Evolutionary conservation across 2,797 vertebrate species (phyloP).

Genomic region (Caiman crocodilus): DNA sequence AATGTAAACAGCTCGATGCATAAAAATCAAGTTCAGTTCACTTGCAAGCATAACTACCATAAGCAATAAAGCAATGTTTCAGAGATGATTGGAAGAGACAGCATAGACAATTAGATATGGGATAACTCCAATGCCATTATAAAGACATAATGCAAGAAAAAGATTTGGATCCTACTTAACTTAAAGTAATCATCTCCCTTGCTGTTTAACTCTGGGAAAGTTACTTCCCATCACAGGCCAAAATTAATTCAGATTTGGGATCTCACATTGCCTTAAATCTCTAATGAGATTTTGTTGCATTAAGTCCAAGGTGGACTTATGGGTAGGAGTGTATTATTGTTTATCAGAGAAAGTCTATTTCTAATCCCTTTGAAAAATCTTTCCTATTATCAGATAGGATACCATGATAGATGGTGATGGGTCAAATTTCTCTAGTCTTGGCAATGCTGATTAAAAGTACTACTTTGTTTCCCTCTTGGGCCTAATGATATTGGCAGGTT

Average conservation of each 20-base stretch:
- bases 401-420: not conserved
- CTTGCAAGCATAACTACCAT: not conserved
- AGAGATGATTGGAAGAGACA: not conserved
- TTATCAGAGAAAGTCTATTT: not conserved
- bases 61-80: not conserved
- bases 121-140: not conserved
- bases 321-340: not conserved
- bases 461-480: not conserved
- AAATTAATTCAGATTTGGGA: not conserved
- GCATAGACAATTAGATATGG: not conserved
- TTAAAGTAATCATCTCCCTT: not conserved
- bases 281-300: not conserved
- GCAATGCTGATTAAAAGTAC: not conserved
- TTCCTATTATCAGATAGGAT: accelerated
- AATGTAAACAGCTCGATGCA: not conserved
- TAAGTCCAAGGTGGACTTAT: not conserved
- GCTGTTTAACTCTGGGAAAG: not conserved
- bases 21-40: not conserved
- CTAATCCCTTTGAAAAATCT: not conserved
- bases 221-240: not conserved
- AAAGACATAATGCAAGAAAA: constrained; percentile 16
- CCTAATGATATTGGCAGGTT: not conserved
- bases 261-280: not conserved
- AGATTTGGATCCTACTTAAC: not conserved
- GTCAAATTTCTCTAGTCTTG: not conserved